Evolutionary conservation across 2,888 invertebrate genomes (phyloP).

Genomic region (Xestia ashworthii): DNA sequence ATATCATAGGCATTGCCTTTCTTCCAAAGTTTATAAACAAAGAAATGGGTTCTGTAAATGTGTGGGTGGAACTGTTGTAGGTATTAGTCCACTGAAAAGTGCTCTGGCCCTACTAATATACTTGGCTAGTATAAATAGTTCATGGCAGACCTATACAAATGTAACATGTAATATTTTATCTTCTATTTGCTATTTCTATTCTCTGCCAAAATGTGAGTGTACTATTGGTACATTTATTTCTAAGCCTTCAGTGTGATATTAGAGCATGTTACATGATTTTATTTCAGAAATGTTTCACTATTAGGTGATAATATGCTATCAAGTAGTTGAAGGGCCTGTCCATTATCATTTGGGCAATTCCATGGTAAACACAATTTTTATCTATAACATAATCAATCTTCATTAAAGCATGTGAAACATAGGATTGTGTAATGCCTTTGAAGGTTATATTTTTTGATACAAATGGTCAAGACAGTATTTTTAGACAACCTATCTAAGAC

Average conservation of each 20-base stretch:
- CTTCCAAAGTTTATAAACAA: not conserved
- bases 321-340: not conserved
- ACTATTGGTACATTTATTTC: not conserved
- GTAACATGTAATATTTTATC: not conserved
- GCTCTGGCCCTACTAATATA: not conserved
- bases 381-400: not conserved
- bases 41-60: not conserved
- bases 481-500: constrained; percentile 13
- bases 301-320: not conserved
- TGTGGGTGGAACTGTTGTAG: too few relatives aligned
- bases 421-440: constrained; percentile 42
- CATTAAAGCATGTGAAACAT: not conserved
- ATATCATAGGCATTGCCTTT: not conserved
- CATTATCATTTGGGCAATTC: not conserved
- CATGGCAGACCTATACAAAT: not conserved
- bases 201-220: not conserved
- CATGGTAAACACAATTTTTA: not conserved
- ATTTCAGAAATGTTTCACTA: not conserved
- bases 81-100: not conserved
- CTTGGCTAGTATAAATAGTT: not conserved
- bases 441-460: constrained; percentile 93
- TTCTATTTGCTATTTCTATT: not conserved
- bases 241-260: not conserved
- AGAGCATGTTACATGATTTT: not conserved
- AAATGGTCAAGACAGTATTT: constrained; percentile 24